Conservation (phyloP, 1,140 invertebrate genomes). For the Drosophila fuyamai region DNA sequence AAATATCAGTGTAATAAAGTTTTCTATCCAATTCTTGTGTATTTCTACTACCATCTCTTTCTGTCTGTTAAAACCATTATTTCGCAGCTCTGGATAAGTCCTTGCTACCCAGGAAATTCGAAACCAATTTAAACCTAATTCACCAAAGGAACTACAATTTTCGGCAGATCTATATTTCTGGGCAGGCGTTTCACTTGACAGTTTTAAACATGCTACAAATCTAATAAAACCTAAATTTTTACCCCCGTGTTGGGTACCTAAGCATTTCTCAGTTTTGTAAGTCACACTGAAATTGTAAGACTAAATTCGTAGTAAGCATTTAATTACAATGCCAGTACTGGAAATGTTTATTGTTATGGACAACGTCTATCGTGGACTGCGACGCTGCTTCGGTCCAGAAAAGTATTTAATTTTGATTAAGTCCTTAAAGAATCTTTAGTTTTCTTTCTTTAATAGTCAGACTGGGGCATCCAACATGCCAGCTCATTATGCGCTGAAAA, state of each 20-base stretch:
- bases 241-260: neutral
- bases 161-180: neutral
- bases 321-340: slow-evolving; percentile 17
- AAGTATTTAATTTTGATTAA: neutral
- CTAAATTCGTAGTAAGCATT: slow-evolving; percentile 16
- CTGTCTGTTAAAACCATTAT: too few relatives aligned
- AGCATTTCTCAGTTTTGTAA: slow-evolving; percentile 1
- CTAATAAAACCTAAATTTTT: neutral
- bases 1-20: neutral
- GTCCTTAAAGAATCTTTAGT: neutral
- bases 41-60: neutral
- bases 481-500: neutral
- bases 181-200: neutral
- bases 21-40: neutral
- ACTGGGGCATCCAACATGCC: neutral
- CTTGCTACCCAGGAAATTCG: neutral
- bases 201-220: neutral
- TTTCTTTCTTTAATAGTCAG: neutral
- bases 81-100: neutral
- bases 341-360: slow-evolving; percentile 18
- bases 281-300: neutral
- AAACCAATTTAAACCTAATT: neutral
- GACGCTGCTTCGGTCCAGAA: slow-evolving; percentile 1
- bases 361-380: slow-evolving; percentile 12
- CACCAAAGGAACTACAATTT: neutral